These are phyloP conservation scores for Beris morrisii DNA, from an alignment of 2,888 invertebrate species.

Conservation along the genomic window DNA sequence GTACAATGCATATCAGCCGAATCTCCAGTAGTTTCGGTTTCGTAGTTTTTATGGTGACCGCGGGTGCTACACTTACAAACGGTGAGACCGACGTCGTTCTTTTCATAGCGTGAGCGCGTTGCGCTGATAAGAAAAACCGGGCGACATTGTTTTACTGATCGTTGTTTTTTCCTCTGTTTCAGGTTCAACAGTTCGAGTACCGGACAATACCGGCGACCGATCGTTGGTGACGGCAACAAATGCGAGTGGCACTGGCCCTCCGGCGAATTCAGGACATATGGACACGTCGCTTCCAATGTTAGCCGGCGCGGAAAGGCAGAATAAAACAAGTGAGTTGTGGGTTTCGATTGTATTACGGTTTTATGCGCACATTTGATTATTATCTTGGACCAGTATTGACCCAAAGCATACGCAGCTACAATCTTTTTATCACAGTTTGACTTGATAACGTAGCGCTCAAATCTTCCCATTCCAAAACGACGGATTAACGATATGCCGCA, in stretches of 20 bases:
- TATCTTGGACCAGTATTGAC: no score
- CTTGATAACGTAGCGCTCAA: no score
- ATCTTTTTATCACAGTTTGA: no score
- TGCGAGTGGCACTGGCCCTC: no score
- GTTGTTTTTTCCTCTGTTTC: slow-evolving; percentile 18
- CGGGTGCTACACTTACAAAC: slow-evolving; percentile 23
- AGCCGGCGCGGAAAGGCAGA: slow-evolving; percentile 32
- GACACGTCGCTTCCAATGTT: slow-evolving; percentile 32
- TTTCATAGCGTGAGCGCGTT: not conserved
- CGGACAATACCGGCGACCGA: slow-evolving; percentile 11
- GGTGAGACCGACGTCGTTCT: slow-evolving; percentile 22
- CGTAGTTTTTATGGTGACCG: slow-evolving; percentile 8
- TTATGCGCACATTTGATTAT: no score
- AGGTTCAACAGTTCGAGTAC: slow-evolving; percentile 32
- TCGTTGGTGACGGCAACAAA: slow-evolving; percentile 11
- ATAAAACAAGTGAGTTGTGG: slow-evolving; percentile 34
- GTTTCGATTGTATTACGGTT: no score
- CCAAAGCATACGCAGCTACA: no score
- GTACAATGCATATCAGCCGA: slow-evolving; percentile 36
- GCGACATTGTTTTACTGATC: not conserved
- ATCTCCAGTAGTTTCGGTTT: slow-evolving; percentile 9
- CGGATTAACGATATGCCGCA: no score
- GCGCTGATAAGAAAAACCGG: not conserved
- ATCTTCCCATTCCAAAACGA: no score
- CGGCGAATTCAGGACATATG: not conserved